Evolutionary conservation across 1,140 invertebrate species (phyloP), one percentile per base, ranked within the genome.

Genomic region (Drosophila bipectinata): DNA sequence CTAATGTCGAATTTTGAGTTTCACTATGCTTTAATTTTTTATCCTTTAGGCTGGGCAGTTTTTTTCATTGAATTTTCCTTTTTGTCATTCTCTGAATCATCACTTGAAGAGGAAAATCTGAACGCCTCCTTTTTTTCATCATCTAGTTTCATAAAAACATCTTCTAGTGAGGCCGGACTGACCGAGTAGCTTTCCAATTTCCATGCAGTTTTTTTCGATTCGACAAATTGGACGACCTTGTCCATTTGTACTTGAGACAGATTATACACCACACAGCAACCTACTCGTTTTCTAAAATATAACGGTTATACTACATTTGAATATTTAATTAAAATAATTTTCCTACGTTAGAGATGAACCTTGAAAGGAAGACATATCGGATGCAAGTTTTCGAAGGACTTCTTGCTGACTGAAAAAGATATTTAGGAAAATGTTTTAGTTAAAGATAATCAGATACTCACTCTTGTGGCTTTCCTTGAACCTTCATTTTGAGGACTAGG

Each of bases 401-500:
- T 45, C 10, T 7, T 57, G 26, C 12, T 28, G 39, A 7, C 54
- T 57, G n/a, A 10, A 45, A 47, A n/a, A 32, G 15, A 10, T 6
- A 7, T 28, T 28, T 28, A 28, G 7, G 5, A 28, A 7, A 28
- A 6, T 28, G 26, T 28, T 28, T 6, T 28, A 28, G 1, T 28
- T 28, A 7, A 6, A 28, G 7, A 28, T 6, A 6, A 28, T 41
- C 3, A 14, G 15, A 14, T 51, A 52, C 60, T 58, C 8, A 57
- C 54, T 34, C 10, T 37, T 58, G 5, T 1, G 28, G n/a, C 1
- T 28, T 32, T 5, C n/a, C 2, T 1, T 47, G 49, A 5, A 64
- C 8, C 7, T 14, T 48, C 10, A 67, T 6, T 26, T 37, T 72
- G 1, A 79, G 39, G 10, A 72, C 28, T 3, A 97, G 97, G 84